Base-by-base conservation (phyloP, 2,113 vertebrate species). In the Hipposideros armiger region DNA sequence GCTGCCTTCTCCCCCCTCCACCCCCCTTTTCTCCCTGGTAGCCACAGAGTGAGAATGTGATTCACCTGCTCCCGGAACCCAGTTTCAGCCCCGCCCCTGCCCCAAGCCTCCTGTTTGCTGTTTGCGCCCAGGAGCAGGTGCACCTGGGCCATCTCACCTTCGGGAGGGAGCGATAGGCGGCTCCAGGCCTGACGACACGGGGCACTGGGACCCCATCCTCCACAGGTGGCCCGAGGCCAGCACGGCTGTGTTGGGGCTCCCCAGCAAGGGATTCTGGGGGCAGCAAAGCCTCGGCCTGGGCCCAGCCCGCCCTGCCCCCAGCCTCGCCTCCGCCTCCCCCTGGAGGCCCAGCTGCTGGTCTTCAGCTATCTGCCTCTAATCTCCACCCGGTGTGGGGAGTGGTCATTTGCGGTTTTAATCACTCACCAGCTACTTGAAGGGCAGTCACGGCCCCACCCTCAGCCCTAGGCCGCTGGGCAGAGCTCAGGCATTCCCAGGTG, bases 71-170 rank as follows among this genome's bases (percentile, higher is more conserved):
- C 36, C 36, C 36, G 36, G 36, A 36, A 20, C 95, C 74, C 36
- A 52, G 97, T 95, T 97, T 97, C 97, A 97, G 95, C 67, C 95
- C 90, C 52, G 4, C 94, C 94, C 60, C 56, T 2, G 72, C 93
- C 74, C 54, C 1, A 0, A 92, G 95, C 81, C 32, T 58, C 52
- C 78, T 42, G 52, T 52, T 91, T 32, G 26, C 81, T 95, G 78
- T 96, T 97, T 91, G 91, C 95, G 73, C 24, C 11, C 3, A 2
- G 62, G 42, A 84, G 85, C 91, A 97, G 86, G 91, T 96, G 96
- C 62, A 22, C 11, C 42, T 56, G 11, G 11, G 91, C 76, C 94
- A 95, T 69, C 64, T 91, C 58, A 2, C 30, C 30, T 0, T 1
- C 2, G 1, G 73, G 45, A 19, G 4, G 74, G 58, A 62, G n/a